Conservation (phyloP, 2,797 vertebrate genomes). For the Pachyuromys duprasi region DNA sequence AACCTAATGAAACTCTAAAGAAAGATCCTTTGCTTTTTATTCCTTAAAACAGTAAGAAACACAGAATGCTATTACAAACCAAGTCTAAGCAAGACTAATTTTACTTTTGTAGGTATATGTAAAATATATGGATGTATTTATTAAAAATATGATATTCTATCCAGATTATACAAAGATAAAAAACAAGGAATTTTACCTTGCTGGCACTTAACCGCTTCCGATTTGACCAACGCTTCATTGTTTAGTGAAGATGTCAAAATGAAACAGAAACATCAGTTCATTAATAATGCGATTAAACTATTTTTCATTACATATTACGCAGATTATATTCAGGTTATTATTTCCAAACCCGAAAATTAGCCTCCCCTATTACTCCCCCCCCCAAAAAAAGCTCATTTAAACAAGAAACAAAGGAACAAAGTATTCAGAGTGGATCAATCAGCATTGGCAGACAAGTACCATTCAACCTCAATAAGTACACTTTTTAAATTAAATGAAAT, state of each 20-base stretch:
- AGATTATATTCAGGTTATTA: not conserved
- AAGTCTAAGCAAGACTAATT: not conserved
- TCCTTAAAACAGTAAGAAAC: not conserved
- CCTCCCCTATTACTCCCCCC: not conserved
- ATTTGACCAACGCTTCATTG: constrained; percentile 90
- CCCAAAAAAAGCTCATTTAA: not conserved
- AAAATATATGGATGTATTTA: not conserved
- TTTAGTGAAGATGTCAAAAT: constrained; percentile 39
- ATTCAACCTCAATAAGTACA: not conserved
- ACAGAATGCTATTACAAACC: not conserved
- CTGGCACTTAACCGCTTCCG: constrained; percentile 89
- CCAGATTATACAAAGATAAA: not conserved
- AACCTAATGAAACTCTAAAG: constrained; percentile 32
- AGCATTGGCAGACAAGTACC: not conserved
- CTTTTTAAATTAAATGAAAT: not conserved
- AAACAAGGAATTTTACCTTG: constrained; percentile 86
- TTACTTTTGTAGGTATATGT: not conserved
- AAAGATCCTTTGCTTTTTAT: not conserved
- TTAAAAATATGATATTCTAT: not conserved
- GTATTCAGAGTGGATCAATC: not conserved
- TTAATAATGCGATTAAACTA: constrained; percentile 69
- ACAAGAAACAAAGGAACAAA: not conserved
- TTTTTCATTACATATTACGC: not conserved
- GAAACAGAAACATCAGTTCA: constrained; percentile 52
- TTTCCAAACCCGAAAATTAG: not conserved